phyloP scores from a whole-genome alignment of 2,797 vertebrate genomes.

The Mus caroli region DNA sequence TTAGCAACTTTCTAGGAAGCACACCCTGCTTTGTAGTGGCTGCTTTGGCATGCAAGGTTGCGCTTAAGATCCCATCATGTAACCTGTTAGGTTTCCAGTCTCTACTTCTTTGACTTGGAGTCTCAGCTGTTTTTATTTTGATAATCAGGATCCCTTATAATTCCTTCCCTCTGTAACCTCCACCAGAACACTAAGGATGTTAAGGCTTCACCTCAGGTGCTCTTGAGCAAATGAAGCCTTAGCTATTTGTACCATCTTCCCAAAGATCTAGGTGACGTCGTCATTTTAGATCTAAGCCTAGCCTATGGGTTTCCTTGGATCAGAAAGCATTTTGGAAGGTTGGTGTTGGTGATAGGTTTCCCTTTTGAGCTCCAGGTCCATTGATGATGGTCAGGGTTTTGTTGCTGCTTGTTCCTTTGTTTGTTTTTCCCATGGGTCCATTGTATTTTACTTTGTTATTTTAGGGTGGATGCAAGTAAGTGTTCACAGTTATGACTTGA shows the following conservation, averaged over 20 bases:
- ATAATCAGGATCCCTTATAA: not conserved
- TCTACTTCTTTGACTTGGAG: not conserved
- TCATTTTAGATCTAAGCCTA: not conserved
- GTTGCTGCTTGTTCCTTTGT: not conserved
- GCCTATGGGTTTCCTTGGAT: not conserved
- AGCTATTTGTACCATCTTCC: not conserved
- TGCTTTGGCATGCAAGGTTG: not conserved
- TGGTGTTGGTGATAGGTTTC: not conserved
- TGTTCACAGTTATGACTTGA: not conserved
- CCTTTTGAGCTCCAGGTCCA: not conserved
- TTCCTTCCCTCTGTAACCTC: accelerated
- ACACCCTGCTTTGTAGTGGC: not conserved
- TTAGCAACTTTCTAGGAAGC: not conserved
- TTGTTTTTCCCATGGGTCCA: not conserved
- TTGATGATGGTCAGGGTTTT: not conserved
- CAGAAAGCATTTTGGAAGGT: not conserved
- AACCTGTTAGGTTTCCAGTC: not conserved
- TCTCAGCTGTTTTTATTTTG: not conserved
- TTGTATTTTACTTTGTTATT: not conserved
- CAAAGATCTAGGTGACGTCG: not conserved
- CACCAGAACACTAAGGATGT: not conserved
- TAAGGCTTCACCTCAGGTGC: too few relatives aligned
- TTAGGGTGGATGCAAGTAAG: too few relatives aligned
- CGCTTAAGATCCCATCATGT: not conserved
- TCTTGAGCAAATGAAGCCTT: not conserved